Percentiles rank a stretch among this genome's conserved stretches.
Conservation (phyloP, 2,797 vertebrate species). For the Pangasius sanitwongsei region DNA sequence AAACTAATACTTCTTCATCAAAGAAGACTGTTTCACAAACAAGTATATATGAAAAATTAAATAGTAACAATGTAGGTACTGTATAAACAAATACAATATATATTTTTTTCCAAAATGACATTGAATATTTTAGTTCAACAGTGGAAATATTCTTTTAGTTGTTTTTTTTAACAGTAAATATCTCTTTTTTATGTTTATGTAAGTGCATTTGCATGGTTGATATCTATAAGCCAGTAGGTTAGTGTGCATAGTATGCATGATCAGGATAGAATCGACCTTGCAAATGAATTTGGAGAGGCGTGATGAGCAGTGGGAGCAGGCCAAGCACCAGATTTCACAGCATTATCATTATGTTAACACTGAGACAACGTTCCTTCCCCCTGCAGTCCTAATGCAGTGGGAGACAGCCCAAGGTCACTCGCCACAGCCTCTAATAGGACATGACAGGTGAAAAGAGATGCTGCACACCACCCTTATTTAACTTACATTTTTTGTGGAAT, state of each 20-base stretch:
- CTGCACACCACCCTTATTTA: constrained; percentile 73
- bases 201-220: constrained; percentile 31
- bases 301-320: constrained; percentile 75
- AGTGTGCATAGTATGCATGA: constrained; percentile 69
- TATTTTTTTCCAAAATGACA: neutral
- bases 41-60: neutral
- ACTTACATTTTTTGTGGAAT: constrained; percentile 65
- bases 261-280: constrained; percentile 72
- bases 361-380: constrained; percentile 55
- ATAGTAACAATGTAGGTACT: neutral
- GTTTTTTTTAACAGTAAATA: neutral
- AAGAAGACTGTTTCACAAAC: neutral
- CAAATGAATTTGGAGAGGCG: constrained; percentile 80
- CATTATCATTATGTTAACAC: constrained; percentile 75
- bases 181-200: constrained; percentile 2
- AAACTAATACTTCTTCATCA: neutral
- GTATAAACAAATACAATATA: neutral
- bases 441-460: constrained; percentile 80
- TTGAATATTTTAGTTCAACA: neutral
- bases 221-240: constrained; percentile 47
- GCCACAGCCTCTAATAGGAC: constrained; percentile 74
- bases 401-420: constrained; percentile 78
- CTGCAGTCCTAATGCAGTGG: constrained; percentile 58
- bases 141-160: neutral
- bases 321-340: constrained; percentile 79